Conservation (phyloP, 2,888 invertebrate genomes). For the Agrochola litura region DNA sequence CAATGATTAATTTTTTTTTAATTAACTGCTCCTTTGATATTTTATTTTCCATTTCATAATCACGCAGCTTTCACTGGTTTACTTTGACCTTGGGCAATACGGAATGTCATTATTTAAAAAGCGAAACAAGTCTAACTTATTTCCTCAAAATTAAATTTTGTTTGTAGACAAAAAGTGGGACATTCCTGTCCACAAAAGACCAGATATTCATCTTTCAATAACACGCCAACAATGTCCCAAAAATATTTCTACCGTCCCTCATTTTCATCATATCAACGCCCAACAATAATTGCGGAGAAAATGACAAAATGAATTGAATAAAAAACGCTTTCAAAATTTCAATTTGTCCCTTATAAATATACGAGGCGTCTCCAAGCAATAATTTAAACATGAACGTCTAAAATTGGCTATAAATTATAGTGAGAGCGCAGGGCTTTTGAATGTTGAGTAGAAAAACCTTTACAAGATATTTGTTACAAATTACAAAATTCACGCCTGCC, state of each 20-base stretch:
- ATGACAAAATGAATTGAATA: slow-evolving; percentile 37
- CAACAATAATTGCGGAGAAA: slow-evolving; percentile 18
- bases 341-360: slow-evolving; percentile 59
- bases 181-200: background rate
- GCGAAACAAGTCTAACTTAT: background rate
- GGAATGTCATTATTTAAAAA: background rate
- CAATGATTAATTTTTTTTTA: background rate
- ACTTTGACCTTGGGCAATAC: background rate
- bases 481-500: slow-evolving; percentile 12
- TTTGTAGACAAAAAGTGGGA: background rate
- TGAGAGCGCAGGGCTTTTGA: slow-evolving; percentile 33
- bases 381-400: slow-evolving; percentile 65
- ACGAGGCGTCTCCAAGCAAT: slow-evolving; percentile 53
- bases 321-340: slow-evolving; percentile 59
- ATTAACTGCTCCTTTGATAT: background rate
- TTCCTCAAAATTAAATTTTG: background rate
- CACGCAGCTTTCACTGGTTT: background rate
- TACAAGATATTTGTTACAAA: slow-evolving; percentile 24
- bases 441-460: slow-evolving; percentile 36
- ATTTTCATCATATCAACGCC: slow-evolving; percentile 22
- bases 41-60: background rate
- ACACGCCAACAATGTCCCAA: background rate
- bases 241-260: slow-evolving; percentile 13
- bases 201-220: slow-evolving; percentile 34
- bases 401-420: slow-evolving; percentile 67